phyloP scores from a whole-genome alignment of 2,888 invertebrate genomes.

The Sarcophaga carnaria region DNA sequence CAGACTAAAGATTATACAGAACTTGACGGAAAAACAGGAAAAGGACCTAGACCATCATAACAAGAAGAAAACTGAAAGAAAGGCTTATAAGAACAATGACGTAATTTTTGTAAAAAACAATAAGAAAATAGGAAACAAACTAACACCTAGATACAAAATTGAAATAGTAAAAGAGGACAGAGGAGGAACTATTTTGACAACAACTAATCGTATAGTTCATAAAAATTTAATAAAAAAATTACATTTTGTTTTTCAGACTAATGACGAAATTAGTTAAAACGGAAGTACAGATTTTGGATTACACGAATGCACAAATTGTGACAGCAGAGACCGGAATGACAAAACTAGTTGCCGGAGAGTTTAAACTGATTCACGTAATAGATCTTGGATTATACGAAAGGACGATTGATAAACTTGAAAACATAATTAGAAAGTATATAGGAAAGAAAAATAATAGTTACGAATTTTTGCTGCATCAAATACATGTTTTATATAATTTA shows the following conservation, averaged over 20 bases:
- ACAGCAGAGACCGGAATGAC: background rate
- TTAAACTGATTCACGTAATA: no score
- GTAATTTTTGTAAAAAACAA: constrained; percentile 31
- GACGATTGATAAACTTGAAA: no score
- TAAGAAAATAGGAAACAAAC: constrained; percentile 37
- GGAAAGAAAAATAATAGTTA: no score
- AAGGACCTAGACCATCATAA: no score
- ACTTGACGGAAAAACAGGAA: no score
- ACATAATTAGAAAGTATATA: no score
- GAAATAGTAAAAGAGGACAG: constrained; percentile 44
- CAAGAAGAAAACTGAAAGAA: background rate
- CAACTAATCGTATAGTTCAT: constrained; percentile 6
- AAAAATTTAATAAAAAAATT: background rate
- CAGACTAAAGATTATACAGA: no score
- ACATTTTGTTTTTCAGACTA: background rate
- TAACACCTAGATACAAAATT: constrained; percentile 13
- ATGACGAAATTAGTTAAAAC: no score
- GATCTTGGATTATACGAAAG: no score
- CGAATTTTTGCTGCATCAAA: no score
- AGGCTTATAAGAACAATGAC: constrained; percentile 7
- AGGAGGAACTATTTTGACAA: constrained; percentile 10
- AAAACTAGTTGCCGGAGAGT: no score
- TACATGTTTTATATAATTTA: no score
- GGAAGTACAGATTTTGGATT: constrained; percentile 36
- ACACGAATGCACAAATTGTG: constrained; percentile 11